Evolutionary conservation across 92 coral and sea anemone genomes (phyloP), one percentile per base, ranked within the genome.

Genomic region (Bergia sp.): DNA sequence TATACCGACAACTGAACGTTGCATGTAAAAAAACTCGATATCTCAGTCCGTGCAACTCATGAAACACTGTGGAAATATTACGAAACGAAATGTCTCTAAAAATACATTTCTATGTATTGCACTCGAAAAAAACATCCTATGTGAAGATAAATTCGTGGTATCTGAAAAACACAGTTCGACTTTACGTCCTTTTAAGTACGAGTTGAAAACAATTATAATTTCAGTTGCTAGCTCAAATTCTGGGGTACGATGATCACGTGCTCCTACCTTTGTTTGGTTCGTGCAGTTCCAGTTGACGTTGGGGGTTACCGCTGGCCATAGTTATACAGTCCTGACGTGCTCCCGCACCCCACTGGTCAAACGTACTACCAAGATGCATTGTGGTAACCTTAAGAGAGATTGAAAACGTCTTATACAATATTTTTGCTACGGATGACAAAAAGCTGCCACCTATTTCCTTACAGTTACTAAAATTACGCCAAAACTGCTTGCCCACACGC

Each of bases 331-430:
- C 86, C 37, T 82, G 86, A 23, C 76, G 86, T 66, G 86, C 21
- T 11, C 55, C 58, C 29, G 86, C 77, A 20, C 76, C 39, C 86
- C 86, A 82, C 44, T 82, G 88, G 2, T 96, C 99, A 1, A 88
- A 86, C 37, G 92, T 83, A 75, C 91, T 93, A 66, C 93, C 93
- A 58, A 96, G 86, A 44, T 96, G 99, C 88, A 96, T 95, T 5
- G 99, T 96, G 39, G 99, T 96, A 57, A 96, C 99, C 99, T 96
- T 86, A 8, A 9, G 88, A 43, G 2, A 12, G 18, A 84, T 15
- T 20, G 4, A n/a, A 49, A 69, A 74, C 10, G 58, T 53, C 1
- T 53, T 53, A 53, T 53, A 86, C 41, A 77, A 42, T 12, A 77
- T 16, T 15, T 44, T 29, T n/a, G 39, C 44, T 85, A 39, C 18